phyloP scores from a whole-genome alignment of 2,797 vertebrate genomes.

The Scolopax rusticola region DNA sequence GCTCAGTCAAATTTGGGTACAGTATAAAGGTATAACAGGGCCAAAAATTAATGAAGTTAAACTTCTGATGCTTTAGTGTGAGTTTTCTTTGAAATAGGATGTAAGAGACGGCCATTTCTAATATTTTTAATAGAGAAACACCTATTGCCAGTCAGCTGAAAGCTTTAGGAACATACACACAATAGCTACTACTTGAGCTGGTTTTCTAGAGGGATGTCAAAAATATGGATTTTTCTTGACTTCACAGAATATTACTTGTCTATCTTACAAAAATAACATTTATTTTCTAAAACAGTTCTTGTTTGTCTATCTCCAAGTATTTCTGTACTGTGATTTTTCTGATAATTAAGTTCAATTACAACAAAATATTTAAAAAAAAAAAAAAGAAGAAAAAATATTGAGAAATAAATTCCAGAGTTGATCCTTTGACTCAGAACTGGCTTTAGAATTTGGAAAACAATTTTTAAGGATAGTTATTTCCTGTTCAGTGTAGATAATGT shows the following conservation, averaged over 20 bases:
- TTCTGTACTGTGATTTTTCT: background rate
- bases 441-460: background rate
- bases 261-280: background rate
- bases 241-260: background rate
- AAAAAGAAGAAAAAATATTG: background rate
- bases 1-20: background rate
- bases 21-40: background rate
- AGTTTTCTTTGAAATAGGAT: background rate
- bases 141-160: background rate
- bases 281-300: background rate
- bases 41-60: background rate
- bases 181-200: background rate
- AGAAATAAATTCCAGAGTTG: background rate
- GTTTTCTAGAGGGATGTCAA: background rate
- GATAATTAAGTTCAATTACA: background rate
- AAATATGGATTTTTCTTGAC: background rate
- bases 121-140: background rate
- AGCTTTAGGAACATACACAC: background rate
- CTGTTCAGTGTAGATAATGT: background rate
- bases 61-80: background rate
- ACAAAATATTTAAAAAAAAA: background rate
- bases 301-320: background rate
- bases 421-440: background rate
- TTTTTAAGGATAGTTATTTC: background rate
- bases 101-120: background rate